Percentiles rank a stretch among this genome's conserved stretches.
Evolutionary conservation across 2,888 invertebrate genomes (phyloP).

Genomic region (Oxystoma pomonae): DNA sequence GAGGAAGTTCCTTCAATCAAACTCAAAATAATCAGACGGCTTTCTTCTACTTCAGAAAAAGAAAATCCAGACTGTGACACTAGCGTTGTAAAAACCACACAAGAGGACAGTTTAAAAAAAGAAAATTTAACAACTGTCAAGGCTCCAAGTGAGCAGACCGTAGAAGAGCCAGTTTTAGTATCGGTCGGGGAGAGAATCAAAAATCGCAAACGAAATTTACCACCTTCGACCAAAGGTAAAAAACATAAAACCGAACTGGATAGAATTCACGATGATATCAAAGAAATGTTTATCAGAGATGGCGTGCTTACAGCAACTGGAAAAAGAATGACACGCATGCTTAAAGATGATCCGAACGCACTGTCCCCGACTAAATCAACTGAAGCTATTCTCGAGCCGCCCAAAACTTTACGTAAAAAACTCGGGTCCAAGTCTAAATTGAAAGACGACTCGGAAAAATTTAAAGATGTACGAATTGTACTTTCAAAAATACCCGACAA

Average conservation of each 20-base stretch:
- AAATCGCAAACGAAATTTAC: slow-evolving; percentile 25
- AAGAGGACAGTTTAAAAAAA: background rate
- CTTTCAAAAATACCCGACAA: slow-evolving; percentile 33
- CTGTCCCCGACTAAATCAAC: slow-evolving; percentile 14
- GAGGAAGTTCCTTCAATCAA: slow-evolving; percentile 21
- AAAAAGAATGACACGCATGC: slow-evolving; percentile 60
- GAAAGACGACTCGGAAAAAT: slow-evolving; percentile 25
- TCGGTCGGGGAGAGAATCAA: slow-evolving; percentile 33
- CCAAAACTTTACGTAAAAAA: slow-evolving; percentile 25
- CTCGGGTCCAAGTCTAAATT: slow-evolving; percentile 26
- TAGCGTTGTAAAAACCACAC: background rate
- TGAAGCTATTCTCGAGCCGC: slow-evolving; percentile 1
- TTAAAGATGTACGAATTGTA: slow-evolving; percentile 33
- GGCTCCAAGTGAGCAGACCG: slow-evolving; percentile 24
- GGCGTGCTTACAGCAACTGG: slow-evolving; percentile 61
- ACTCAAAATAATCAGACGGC: slow-evolving; percentile 9
- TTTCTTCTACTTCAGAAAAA: slow-evolving; percentile 22
- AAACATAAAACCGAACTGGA: slow-evolving; percentile 53
- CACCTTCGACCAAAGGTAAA: slow-evolving; percentile 33
- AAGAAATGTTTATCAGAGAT: slow-evolving; percentile 65
- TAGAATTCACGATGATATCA: slow-evolving; percentile 63
- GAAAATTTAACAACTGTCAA: slow-evolving; percentile 9
- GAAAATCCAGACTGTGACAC: slow-evolving; percentile 10
- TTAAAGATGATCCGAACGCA: slow-evolving; percentile 38
- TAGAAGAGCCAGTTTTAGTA: slow-evolving; percentile 24